These are phyloP conservation scores for Graphium colonna DNA, from an alignment of 2,888 invertebrate species.

Conservation along the genomic window DNA sequence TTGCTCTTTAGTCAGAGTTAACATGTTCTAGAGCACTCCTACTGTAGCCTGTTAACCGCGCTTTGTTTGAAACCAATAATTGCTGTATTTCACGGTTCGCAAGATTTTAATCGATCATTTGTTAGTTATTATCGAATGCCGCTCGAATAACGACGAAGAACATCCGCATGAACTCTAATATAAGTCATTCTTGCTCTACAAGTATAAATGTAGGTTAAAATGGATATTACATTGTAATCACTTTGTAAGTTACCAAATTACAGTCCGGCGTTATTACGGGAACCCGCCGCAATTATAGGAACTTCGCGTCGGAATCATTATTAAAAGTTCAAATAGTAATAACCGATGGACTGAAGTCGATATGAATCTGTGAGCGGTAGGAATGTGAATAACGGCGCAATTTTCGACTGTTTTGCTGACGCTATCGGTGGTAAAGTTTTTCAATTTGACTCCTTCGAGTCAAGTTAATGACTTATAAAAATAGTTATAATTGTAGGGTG, in stretches of 20 bases:
- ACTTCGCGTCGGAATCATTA: conserved; percentile 48
- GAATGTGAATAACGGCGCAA: conserved; percentile 64
- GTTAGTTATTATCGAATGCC: no score
- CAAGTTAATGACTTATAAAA: conserved; percentile 47
- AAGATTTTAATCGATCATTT: conserved; percentile 15
- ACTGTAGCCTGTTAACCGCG: conserved; percentile 44
- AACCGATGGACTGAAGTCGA: conserved; percentile 61
- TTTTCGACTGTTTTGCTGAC: conserved; percentile 59
- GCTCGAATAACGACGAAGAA: no score
- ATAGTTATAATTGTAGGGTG: conserved; percentile 43
- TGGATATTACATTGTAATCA: conserved; percentile 43
- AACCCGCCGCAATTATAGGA: conserved; percentile 45
- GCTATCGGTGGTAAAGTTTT: conserved; percentile 72
- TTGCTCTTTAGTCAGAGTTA: conserved; percentile 77
- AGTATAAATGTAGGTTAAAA: conserved; percentile 27
- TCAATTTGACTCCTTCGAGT: conserved; percentile 59
- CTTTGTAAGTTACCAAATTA: conserved; percentile 58
- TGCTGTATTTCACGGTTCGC: conserved; percentile 40
- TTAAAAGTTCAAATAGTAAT: conserved; percentile 72
- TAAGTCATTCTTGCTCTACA: no score
- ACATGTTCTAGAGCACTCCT: conserved; percentile 57
- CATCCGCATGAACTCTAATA: no score
- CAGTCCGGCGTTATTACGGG: conserved; percentile 41
- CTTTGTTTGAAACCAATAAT: conserved; percentile 43
- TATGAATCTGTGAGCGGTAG: conserved; percentile 55